These are phyloP conservation scores for Acinonyx jubatus DNA, from an alignment of 2,113 vertebrate genomes.

Conservation along the genomic window DNA sequence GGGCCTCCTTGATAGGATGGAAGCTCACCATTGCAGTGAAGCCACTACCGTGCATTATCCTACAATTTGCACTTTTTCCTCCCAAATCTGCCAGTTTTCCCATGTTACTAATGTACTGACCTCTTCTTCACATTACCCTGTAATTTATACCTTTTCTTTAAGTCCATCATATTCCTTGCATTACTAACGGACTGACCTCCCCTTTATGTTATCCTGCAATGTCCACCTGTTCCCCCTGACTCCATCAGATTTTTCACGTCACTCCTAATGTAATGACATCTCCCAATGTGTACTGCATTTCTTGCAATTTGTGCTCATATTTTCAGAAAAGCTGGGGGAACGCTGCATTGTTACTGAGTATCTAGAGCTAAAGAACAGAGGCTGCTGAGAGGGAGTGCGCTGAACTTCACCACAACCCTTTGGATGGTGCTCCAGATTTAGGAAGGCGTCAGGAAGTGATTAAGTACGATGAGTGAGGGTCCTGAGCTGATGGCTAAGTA, in stretches of 20 bases:
- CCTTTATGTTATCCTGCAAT: slow-evolving; percentile 41
- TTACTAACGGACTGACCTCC: slow-evolving; percentile 31
- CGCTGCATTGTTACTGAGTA: not conserved
- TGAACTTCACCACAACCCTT: not conserved
- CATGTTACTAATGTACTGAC: slow-evolving; percentile 70
- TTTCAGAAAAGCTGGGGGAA: not conserved
- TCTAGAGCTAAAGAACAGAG: not conserved
- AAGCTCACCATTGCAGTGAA: not conserved
- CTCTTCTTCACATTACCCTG: not conserved
- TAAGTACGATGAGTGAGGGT: not conserved
- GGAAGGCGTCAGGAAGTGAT: not conserved
- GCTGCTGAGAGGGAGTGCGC: not conserved
- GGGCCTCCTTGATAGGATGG: not conserved
- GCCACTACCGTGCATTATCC: not conserved
- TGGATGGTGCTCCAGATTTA: fast-evolving
- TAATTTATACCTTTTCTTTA: slow-evolving; percentile 33
- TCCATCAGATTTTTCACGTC: not conserved
- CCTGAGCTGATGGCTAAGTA: not conserved
- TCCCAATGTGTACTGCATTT: slow-evolving; percentile 27
- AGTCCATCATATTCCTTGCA: not conserved
- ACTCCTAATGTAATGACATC: slow-evolving; percentile 48
- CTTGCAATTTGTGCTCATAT: slow-evolving; percentile 33
- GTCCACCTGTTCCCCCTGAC: slow-evolving; percentile 38
- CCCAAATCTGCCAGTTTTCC: slow-evolving; percentile 31
- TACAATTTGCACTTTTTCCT: slow-evolving; percentile 8